Evolutionary conservation across 2,888 invertebrate species (phyloP), one percentile per base, ranked within the genome.

Genomic region (Amaurobius ferox): DNA sequence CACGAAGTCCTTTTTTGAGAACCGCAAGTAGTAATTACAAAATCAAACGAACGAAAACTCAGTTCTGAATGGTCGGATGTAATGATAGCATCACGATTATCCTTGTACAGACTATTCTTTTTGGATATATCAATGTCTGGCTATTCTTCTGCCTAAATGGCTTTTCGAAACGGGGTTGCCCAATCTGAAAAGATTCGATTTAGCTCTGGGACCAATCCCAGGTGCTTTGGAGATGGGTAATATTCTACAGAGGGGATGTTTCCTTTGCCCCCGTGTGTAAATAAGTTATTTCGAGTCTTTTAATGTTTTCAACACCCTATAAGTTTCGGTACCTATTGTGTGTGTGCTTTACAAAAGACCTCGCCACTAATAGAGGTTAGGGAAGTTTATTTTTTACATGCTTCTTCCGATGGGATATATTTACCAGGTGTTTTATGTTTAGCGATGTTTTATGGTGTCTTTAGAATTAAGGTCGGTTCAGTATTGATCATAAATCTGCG

Each of bases 181-280:
- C 64, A 13, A n/a, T 40, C 67, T 74, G 67, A 80, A 80, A 74
- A 80, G 80, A 74, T 80, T 73, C 67, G 44, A 80, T 80, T 80
- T 80, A 68, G 23, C 11, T 35, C 7, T 44, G 70, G 70, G 67
- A 64, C 66, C 19, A 16, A 40, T 66, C 44, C 30, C 76, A 76
- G 66, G 76, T 76, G 74, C 44, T 16, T 16, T 5, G 44, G 5
- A 55, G 23, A 16, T 35, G 55, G 23, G 2, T 23, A 55, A 5
- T 19, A 23, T 23, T 5, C 23, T 55, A 1, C 3, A 3, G 23
- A 11, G 23, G 55, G 23, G 23, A 5, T 23, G 9, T 7, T 9
- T 35, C 16, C 19, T 23, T 55, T 55, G 2, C 55, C 23, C 55
- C 11, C 5, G 5, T 55, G 55, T 23, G 19, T 55, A 55, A 55